phyloP scores from a whole-genome alignment of 2,797 vertebrate species.

The Vireo griseus region DNA sequence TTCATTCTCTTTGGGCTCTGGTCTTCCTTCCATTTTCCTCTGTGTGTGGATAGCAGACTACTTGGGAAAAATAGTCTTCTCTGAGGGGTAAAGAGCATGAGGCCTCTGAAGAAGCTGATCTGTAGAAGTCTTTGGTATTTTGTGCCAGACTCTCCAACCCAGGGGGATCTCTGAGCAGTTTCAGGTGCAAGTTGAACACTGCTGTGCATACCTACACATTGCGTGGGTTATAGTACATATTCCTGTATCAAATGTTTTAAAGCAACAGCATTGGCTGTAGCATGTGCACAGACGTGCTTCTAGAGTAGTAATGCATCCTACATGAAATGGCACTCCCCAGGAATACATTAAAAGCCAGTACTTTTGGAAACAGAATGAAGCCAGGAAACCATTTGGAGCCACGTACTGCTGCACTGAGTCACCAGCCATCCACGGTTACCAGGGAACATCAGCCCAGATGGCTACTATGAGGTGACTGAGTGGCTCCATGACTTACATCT shows the following conservation, averaged over 20 bases:
- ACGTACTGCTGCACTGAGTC: background rate
- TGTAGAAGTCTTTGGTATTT: background rate
- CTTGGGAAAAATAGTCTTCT: background rate
- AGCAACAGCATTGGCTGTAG: background rate
- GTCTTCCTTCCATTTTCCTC: background rate
- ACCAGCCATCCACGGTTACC: background rate
- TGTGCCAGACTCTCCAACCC: background rate
- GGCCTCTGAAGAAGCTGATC: background rate
- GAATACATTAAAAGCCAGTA: background rate
- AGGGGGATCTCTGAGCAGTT: background rate
- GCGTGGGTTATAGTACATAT: fast-evolving
- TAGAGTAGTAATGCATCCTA: background rate
- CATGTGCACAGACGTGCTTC: background rate
- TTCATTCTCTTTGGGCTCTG: background rate
- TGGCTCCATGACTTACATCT: fast-evolving
- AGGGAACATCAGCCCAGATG: background rate
- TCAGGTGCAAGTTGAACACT: background rate
- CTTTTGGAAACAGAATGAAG: background rate
- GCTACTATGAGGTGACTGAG: background rate
- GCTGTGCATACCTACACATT: fast-evolving
- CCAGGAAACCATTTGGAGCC: background rate
- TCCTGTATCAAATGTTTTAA: background rate
- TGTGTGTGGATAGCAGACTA: background rate
- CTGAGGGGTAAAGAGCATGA: background rate
- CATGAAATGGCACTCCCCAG: background rate